phyloP scores from a whole-genome alignment of 2,888 invertebrate genomes.

The Octodonta nipae region DNA sequence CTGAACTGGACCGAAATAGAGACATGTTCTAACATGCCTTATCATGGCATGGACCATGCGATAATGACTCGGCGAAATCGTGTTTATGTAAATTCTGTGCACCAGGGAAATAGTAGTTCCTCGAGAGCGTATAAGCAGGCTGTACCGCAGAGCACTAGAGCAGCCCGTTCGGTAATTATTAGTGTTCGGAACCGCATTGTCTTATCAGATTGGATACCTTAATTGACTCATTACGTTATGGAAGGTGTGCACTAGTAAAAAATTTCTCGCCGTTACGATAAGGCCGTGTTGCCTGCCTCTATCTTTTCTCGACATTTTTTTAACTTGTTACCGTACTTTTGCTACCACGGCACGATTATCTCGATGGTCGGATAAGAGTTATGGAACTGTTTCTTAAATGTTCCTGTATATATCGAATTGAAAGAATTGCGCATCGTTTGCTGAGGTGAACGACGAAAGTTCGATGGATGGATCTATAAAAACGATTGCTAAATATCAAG shows the following conservation, averaged over 20 bases:
- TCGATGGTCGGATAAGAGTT: slow-evolving; percentile 19
- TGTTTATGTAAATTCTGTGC: slow-evolving; percentile 34
- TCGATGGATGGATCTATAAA: too few species aligned
- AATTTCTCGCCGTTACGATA: slow-evolving; percentile 35
- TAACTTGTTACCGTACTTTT: slow-evolving; percentile 25
- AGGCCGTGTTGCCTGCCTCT: slow-evolving; percentile 19
- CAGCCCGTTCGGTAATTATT: slow-evolving; percentile 30
- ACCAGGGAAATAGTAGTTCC: too few species aligned
- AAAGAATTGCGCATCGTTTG: too few species aligned
- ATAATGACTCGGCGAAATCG: slow-evolving; percentile 32
- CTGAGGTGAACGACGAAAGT: too few species aligned
- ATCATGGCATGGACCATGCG: slow-evolving; percentile 14
- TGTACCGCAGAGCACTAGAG: slow-evolving; percentile 23
- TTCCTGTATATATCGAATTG: too few species aligned
- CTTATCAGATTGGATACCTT: slow-evolving; percentile 33
- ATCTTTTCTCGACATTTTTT: slow-evolving; percentile 19
- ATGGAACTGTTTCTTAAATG: slow-evolving; percentile 9
- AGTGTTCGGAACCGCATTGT: slow-evolving; percentile 30
- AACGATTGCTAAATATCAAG: too few species aligned
- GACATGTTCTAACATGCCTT: slow-evolving; percentile 17
- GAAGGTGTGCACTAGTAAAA: slow-evolving; percentile 35
- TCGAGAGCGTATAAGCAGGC: slow-evolving; percentile 10
- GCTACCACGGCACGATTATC: slow-evolving; percentile 26
- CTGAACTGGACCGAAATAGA: slow-evolving; percentile 17
- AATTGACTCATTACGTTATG: slow-evolving; percentile 36